These are phyloP conservation scores for Sebastes taczanowskii DNA, from an alignment of 2,797 vertebrate species.

Conservation along the genomic window DNA sequence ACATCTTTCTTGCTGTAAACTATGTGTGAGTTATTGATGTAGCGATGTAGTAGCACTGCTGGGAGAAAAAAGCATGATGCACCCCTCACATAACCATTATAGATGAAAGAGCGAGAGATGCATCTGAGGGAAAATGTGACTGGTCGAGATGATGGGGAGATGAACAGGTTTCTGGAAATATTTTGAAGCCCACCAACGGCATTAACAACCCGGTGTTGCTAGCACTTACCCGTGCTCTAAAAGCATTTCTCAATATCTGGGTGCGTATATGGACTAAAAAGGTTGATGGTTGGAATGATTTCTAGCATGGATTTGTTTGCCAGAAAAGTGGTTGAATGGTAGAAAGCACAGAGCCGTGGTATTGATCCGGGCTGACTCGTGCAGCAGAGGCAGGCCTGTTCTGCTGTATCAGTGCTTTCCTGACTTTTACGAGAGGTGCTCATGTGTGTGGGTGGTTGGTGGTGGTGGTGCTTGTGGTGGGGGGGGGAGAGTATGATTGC, in stretches of 20 bases:
- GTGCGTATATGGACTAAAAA: constrained; percentile 60
- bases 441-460: constrained; percentile 20
- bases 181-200: constrained; percentile 40
- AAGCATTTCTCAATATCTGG: constrained; percentile 72
- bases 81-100: constrained; percentile 31
- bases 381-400: constrained; percentile 72
- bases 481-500: constrained; percentile 21
- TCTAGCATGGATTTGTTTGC: constrained; percentile 74
- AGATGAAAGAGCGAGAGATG: constrained; percentile 31
- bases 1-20: background rate
- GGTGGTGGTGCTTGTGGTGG: background rate
- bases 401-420: constrained; percentile 85
- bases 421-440: constrained; percentile 79
- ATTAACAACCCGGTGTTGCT: constrained; percentile 63
- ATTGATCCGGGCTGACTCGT: constrained; percentile 79
- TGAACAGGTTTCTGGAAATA: constrained; percentile 48
- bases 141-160: constrained; percentile 28
- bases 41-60: background rate
- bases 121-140: constrained; percentile 8
- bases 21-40: constrained; percentile 19
- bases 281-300: constrained; percentile 72
- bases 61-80: background rate
- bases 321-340: constrained; percentile 70
- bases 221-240: constrained; percentile 74
- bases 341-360: constrained; percentile 63